These are phyloP conservation scores for Gisinianus flammeolus DNA, from an alignment of 2,888 invertebrate species.

Conservation along the genomic window DNA sequence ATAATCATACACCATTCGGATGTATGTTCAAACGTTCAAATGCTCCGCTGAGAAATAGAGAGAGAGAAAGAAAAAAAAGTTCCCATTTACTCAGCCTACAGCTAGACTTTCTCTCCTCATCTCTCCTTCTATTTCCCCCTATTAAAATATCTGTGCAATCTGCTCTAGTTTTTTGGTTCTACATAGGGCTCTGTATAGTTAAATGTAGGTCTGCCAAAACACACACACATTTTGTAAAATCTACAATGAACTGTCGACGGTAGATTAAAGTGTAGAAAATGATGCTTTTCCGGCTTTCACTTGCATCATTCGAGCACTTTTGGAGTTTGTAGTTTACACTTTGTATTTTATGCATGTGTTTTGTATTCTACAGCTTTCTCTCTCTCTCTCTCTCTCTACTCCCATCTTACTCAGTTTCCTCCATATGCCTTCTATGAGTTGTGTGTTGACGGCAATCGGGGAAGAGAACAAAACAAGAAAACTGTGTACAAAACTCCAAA, in stretches of 20 bases:
- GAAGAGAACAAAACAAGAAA: too few species aligned
- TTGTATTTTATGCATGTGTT: too few species aligned
- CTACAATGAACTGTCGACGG: not conserved
- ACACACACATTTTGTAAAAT: not conserved
- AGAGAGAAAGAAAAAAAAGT: not conserved
- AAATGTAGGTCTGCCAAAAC: not conserved
- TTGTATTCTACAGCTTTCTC: too few species aligned
- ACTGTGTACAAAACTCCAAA: too few species aligned
- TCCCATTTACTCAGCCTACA: not conserved
- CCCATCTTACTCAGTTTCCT: too few species aligned
- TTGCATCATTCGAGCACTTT: too few species aligned
- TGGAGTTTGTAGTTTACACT: too few species aligned
- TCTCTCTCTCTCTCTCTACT: too few species aligned
- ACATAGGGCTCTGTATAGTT: not conserved
- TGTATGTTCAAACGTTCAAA: not conserved
- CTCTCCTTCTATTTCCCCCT: not conserved
- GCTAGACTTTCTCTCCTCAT: not conserved
- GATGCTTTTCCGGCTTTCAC: not conserved
- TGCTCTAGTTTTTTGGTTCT: not conserved
- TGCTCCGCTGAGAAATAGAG: too few species aligned
- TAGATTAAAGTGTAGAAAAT: not conserved
- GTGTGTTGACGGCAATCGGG: too few species aligned
- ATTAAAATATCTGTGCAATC: not conserved
- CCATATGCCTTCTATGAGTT: too few species aligned
- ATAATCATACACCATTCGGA: not conserved